Evolutionary conservation across 2,797 vertebrate genomes (phyloP).

Genomic region (Gobio occitaniae): DNA sequence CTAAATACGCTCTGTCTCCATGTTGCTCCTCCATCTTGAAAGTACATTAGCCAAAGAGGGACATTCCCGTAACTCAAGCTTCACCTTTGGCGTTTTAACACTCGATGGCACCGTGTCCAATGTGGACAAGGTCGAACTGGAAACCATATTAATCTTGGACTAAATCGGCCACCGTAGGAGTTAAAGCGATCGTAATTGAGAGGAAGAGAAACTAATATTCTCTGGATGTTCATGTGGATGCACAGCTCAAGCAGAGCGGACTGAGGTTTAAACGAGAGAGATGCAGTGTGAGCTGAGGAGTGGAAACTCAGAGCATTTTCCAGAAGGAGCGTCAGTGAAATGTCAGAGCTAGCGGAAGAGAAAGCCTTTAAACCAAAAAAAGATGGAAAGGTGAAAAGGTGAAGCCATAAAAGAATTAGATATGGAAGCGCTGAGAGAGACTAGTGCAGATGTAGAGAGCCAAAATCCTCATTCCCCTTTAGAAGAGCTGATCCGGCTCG

Average conservation of each 20-base stretch:
- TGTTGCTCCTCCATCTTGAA: too few relatives aligned
- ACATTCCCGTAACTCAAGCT: too few relatives aligned
- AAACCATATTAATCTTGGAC: too few relatives aligned
- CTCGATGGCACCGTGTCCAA: too few relatives aligned
- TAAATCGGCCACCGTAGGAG: too few relatives aligned
- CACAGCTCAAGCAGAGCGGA: slow-evolving; percentile 57
- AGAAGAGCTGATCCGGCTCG: slow-evolving; percentile 60
- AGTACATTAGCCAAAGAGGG: too few relatives aligned
- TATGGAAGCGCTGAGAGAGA: neutral
- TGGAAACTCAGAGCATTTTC: neutral
- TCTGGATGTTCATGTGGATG: slow-evolving; percentile 5
- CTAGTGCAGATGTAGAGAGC: neutral
- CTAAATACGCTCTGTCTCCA: too few relatives aligned
- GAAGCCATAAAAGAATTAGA: slow-evolving; percentile 13
- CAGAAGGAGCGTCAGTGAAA: neutral
- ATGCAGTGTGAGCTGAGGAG: neutral
- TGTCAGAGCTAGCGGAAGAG: slow-evolving; percentile 22
- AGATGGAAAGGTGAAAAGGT: slow-evolving; percentile 44
- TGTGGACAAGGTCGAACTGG: too few relatives aligned
- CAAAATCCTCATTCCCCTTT: slow-evolving; percentile 43
- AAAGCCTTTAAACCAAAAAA: slow-evolving; percentile 53
- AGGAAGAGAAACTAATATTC: too few relatives aligned
- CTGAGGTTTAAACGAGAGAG: slow-evolving; percentile 50
- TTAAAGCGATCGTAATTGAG: too few relatives aligned
- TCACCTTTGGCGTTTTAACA: too few relatives aligned